Conservation (phyloP, 2,888 invertebrate genomes). For the Rhaphigaster nebulosa region DNA sequence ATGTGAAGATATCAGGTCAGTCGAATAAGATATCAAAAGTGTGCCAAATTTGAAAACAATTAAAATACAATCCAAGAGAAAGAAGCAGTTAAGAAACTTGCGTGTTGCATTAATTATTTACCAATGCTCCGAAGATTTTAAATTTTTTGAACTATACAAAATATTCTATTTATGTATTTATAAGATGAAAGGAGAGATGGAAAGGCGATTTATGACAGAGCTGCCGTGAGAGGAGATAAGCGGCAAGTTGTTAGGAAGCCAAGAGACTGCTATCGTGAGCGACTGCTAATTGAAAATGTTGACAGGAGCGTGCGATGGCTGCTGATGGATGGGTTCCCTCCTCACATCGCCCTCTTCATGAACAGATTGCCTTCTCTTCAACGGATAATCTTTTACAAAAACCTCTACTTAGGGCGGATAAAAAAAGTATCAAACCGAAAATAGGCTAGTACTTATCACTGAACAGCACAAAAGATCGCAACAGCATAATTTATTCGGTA, state of each 20-base stretch:
- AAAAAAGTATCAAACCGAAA: not conserved
- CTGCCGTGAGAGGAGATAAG: constrained; percentile 8
- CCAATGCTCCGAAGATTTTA: too few relatives aligned
- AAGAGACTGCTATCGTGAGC: not conserved
- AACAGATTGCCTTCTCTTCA: not conserved
- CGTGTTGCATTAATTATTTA: too few relatives aligned
- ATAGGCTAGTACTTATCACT: not conserved
- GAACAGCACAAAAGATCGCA: not conserved
- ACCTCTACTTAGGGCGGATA: not conserved
- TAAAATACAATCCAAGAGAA: too few relatives aligned
- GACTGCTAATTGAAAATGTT: constrained; percentile 40
- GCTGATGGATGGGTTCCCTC: constrained; percentile 23
- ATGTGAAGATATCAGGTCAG: too few relatives aligned
- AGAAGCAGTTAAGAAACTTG: too few relatives aligned
- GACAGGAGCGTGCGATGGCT: constrained; percentile 32
- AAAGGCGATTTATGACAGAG: not conserved
- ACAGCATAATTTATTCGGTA: too few relatives aligned
- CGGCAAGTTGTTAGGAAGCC: constrained; percentile 23
- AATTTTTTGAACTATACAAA: too few relatives aligned
- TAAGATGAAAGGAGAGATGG: not conserved
- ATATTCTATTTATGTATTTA: not conserved
- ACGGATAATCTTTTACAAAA: not conserved
- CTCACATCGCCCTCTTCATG: not conserved
- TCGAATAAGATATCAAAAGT: too few relatives aligned
- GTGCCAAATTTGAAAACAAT: too few relatives aligned